Percentiles rank a stretch among this genome's conserved stretches.
phyloP scores from a whole-genome alignment of 2,113 vertebrate genomes.

The Colinus virginianus region DNA sequence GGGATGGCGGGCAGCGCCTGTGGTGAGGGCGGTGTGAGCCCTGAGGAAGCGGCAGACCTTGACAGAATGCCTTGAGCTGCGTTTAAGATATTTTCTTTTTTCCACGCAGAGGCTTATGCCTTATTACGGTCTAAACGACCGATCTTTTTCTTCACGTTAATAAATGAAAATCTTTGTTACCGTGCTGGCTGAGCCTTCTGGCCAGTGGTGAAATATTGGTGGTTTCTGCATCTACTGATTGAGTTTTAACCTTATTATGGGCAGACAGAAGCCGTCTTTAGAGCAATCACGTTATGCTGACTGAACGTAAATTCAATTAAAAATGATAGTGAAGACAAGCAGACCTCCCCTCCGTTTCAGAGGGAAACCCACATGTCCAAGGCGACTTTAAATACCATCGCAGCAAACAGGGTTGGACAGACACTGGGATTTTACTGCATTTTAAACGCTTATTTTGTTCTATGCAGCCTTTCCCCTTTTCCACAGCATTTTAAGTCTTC shows the following conservation, averaged over 20 bases:
- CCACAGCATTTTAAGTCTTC: background rate
- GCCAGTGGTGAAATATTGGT: constrained; percentile 23
- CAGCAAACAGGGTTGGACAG: background rate
- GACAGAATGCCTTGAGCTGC: background rate
- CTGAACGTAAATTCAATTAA: constrained; percentile 59
- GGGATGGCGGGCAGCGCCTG: no score
- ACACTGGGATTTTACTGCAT: background rate
- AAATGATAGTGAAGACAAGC: constrained; percentile 25
- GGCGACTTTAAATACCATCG: background rate
- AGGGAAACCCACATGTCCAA: background rate
- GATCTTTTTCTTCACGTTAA: no score
- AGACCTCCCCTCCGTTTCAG: background rate
- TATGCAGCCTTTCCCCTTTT: background rate
- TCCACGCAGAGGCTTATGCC: background rate
- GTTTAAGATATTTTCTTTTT: background rate
- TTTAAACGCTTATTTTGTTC: background rate
- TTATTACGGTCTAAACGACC: background rate
- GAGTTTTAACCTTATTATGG: constrained; percentile 44
- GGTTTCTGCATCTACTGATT: constrained; percentile 44
- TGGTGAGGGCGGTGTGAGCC: background rate
- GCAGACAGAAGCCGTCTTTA: constrained; percentile 50
- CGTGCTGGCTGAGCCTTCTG: constrained; percentile 33
- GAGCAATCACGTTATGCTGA: constrained; percentile 43
- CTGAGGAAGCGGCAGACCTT: background rate
- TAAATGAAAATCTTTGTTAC: background rate